Evolutionary conservation across 1,140 invertebrate genomes (phyloP).

Genomic region (Harlomillsia oculata): DNA sequence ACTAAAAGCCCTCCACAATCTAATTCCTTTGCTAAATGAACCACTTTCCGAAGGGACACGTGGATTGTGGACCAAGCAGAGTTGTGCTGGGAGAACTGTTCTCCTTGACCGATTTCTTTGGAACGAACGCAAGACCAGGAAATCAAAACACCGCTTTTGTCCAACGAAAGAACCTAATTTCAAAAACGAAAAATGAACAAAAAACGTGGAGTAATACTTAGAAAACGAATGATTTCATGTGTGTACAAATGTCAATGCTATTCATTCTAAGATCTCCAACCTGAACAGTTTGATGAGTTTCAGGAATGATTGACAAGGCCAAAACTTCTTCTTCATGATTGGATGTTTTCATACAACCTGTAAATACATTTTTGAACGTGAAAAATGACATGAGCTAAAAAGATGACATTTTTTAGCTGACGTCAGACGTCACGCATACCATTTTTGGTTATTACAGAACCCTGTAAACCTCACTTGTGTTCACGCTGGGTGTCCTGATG

Average conservation of each 20-base stretch:
- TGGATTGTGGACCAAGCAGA: slow-evolving; percentile 16
- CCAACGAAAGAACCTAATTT: slow-evolving; percentile 5
- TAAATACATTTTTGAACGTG: too few species aligned
- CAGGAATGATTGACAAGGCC: too few species aligned
- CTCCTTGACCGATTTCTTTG: not conserved
- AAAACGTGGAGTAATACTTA: not conserved
- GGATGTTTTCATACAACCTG: too few species aligned
- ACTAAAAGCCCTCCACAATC: not conserved
- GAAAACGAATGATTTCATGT: not conserved
- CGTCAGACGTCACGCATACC: too few species aligned
- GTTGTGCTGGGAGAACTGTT: not conserved
- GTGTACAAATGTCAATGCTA: not conserved
- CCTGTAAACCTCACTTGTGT: slow-evolving; percentile 24
- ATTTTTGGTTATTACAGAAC: too few species aligned
- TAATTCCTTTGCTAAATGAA: slow-evolving; percentile 1
- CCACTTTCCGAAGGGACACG: not conserved
- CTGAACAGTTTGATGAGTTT: too few species aligned
- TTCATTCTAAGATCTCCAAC: too few species aligned
- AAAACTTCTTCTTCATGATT: too few species aligned
- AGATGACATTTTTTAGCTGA: too few species aligned
- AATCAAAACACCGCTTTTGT: slow-evolving; percentile 9
- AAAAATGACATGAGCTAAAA: not conserved
- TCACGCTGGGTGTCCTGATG: slow-evolving; percentile 22
- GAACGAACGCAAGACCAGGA: slow-evolving; percentile 11
- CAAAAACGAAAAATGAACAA: not conserved